These are phyloP conservation scores for Microplitis mediator DNA, from an alignment of 1,140 invertebrate species.

Conservation along the genomic window DNA sequence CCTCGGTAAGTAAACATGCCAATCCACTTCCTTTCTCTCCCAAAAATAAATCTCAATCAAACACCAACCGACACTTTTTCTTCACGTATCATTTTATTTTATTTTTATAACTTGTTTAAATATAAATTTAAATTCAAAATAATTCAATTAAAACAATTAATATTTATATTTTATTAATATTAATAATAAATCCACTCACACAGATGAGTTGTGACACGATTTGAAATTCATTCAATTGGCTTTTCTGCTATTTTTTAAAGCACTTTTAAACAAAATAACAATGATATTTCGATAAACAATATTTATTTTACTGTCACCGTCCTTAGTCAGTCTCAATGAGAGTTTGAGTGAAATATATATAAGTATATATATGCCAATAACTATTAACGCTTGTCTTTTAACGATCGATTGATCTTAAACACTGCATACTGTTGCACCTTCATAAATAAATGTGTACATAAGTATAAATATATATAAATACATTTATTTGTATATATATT, in stretches of 20 bases:
- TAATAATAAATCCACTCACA: constrained; percentile 19
- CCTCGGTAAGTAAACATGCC: constrained; percentile 73
- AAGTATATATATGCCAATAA: background rate
- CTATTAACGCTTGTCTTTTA: constrained; percentile 17
- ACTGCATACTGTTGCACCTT: constrained; percentile 37
- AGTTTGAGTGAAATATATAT: constrained; percentile 16
- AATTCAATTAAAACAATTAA: no score
- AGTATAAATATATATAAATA: background rate
- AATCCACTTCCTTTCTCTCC: background rate
- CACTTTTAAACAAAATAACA: background rate
- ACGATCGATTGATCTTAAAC: constrained; percentile 39
- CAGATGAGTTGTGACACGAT: constrained; percentile 26
- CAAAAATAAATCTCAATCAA: background rate
- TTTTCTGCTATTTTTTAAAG: background rate
- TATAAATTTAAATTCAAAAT: background rate
- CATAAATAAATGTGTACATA: background rate
- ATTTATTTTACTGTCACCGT: background rate
- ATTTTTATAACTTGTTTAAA: background rate
- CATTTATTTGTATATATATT: no score
- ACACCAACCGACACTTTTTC: background rate
- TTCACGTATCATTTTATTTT: background rate
- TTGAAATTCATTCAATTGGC: background rate
- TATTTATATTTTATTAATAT: background rate
- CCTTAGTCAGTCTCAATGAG: constrained; percentile 31
- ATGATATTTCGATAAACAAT: background rate